phyloP scores from a whole-genome alignment of 2,113 vertebrate species.

The Steatornis caripensis region DNA sequence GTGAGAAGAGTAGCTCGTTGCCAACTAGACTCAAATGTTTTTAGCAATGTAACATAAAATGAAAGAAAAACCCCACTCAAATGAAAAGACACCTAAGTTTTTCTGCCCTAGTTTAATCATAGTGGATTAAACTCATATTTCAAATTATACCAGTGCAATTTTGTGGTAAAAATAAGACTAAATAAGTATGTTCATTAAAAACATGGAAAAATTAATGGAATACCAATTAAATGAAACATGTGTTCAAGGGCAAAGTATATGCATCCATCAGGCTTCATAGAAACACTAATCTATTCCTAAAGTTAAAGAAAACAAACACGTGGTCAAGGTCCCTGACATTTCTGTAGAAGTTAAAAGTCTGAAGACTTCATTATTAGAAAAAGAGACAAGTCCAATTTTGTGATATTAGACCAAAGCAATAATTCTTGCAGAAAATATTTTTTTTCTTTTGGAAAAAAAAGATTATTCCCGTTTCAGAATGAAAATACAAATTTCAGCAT shows the following conservation, averaged over 20 bases:
- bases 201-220: background rate
- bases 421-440: background rate
- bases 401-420: background rate
- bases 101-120: background rate
- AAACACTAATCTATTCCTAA: background rate
- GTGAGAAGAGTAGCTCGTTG: background rate
- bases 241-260: background rate
- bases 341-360: background rate
- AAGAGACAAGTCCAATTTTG: background rate
- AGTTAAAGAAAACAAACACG: background rate
- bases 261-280: background rate
- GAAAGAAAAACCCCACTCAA: background rate
- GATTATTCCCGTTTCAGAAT: background rate
- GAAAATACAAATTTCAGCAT: background rate
- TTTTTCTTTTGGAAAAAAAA: background rate
- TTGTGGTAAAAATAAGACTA: background rate
- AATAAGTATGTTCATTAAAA: background rate
- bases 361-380: background rate
- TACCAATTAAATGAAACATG: background rate
- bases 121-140: background rate
- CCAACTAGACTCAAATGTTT: background rate
- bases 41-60: background rate
- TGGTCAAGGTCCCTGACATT: background rate
- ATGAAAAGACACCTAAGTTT: background rate
- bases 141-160: background rate